A percentile compares a stretch with the other conserved stretches of the same genome.
Evolutionary conservation across 2,113 vertebrate genomes (phyloP).

Genomic region (Hippocampus guttulatus): DNA sequence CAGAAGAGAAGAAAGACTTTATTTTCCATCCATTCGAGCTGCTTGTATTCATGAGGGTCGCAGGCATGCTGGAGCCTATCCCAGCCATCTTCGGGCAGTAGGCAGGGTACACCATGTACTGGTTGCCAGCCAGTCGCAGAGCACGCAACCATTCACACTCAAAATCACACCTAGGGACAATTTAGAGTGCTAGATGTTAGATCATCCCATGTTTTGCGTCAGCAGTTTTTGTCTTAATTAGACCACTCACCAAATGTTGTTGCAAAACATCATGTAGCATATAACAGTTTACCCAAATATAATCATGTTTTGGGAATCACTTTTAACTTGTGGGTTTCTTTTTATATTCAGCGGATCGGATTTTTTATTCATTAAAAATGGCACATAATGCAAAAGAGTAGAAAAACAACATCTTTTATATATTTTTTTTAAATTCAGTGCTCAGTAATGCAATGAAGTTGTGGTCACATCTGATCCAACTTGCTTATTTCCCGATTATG

Average conservation of each 20-base stretch:
- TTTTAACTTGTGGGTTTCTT: slow-evolving; percentile 1
- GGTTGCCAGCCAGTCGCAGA: too few species aligned
- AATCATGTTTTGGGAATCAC: slow-evolving; percentile 6
- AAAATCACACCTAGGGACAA: too few species aligned
- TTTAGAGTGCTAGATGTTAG: background rate
- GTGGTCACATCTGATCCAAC: slow-evolving; percentile 24
- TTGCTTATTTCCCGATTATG: slow-evolving; percentile 35
- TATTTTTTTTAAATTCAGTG: slow-evolving; percentile 16
- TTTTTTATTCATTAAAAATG: slow-evolving; percentile 13
- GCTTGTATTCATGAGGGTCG: too few species aligned
- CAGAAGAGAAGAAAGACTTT: background rate
- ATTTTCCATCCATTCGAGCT: background rate
- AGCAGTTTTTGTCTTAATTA: slow-evolving; percentile 12
- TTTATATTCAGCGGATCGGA: slow-evolving; percentile 24
- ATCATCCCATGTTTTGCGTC: background rate
- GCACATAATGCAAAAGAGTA: slow-evolving; percentile 6
- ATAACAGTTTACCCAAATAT: slow-evolving; percentile 21
- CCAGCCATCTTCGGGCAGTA: too few species aligned
- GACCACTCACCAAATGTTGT: slow-evolving; percentile 16
- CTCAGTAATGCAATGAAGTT: slow-evolving; percentile 18
- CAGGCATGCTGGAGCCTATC: too few species aligned
- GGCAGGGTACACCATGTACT: too few species aligned
- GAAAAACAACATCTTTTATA: slow-evolving; percentile 36
- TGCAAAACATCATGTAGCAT: slow-evolving; percentile 27
- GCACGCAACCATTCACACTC: too few species aligned